Conservation (phyloP, 37 sponge, comb jelly and placozoan genomes). For the Petrosia ficiformis region DNA sequence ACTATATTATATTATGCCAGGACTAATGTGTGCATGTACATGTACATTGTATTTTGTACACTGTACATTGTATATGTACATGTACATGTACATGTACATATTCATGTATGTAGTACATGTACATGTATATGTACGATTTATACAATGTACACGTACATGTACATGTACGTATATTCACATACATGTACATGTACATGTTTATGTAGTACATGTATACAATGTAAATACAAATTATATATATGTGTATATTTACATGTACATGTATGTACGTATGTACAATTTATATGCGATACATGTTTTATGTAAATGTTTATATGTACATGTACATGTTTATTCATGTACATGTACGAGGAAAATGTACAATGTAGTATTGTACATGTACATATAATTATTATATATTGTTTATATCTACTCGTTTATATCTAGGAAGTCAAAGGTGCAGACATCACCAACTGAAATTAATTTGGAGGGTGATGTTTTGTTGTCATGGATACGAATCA, state of each 20-base stretch:
- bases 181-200: slow-evolving; percentile 8
- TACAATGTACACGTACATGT: neutral
- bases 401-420: neutral
- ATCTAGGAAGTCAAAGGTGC: neutral
- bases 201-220: neutral
- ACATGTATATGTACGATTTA: neutral
- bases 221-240: neutral
- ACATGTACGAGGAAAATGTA: neutral
- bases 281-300: no score
- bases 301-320: neutral
- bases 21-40: neutral
- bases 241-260: neutral
- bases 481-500: slow-evolving; percentile 46
- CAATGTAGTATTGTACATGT: neutral
- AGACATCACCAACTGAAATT: neutral
- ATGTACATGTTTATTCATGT: neutral
- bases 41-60: neutral
- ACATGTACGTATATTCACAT: neutral
- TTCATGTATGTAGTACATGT: neutral
- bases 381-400: neutral
- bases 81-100: neutral
- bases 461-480: neutral
- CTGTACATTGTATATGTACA: neutral
- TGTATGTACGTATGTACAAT: no score
- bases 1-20: neutral